phyloP scores from a whole-genome alignment of 2,113 vertebrate genomes.

The Marmota monax region DNA sequence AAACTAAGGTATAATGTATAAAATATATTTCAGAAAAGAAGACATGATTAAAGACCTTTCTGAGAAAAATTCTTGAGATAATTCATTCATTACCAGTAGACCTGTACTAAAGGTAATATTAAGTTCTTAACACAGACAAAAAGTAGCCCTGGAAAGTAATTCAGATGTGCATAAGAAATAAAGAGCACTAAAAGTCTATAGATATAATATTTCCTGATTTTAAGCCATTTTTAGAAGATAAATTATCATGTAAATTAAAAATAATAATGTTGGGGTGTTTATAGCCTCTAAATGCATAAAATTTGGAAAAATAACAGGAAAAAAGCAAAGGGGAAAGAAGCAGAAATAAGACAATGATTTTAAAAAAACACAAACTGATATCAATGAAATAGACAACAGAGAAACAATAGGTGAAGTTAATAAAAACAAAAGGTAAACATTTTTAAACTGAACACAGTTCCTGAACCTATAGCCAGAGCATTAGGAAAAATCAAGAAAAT shows the following conservation, averaged over 20 bases:
- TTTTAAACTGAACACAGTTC: neutral
- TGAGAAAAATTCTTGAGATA: neutral
- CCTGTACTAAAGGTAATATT: neutral
- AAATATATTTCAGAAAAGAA: neutral
- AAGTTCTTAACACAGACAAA: neutral
- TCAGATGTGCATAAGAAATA: neutral
- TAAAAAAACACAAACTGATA: neutral
- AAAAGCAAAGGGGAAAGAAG: neutral
- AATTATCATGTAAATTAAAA: neutral
- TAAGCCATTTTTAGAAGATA: neutral
- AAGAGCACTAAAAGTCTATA: neutral
- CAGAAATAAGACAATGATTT: neutral
- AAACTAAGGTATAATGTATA: neutral
- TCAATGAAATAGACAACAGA: neutral
- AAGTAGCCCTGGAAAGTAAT: neutral
- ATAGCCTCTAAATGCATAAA: neutral
- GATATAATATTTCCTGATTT: neutral
- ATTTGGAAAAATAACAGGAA: neutral
- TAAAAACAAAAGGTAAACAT: neutral
- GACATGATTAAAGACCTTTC: neutral
- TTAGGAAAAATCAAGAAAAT: neutral
- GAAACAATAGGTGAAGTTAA: neutral
- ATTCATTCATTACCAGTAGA: neutral
- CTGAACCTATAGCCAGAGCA: neutral
- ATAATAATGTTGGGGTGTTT: neutral